Percentiles rank a stretch among this genome's conserved stretches.
These are phyloP conservation scores for Drosophila flavopinicola DNA, from an alignment of 2,888 invertebrate genomes.

Conservation along the genomic window DNA sequence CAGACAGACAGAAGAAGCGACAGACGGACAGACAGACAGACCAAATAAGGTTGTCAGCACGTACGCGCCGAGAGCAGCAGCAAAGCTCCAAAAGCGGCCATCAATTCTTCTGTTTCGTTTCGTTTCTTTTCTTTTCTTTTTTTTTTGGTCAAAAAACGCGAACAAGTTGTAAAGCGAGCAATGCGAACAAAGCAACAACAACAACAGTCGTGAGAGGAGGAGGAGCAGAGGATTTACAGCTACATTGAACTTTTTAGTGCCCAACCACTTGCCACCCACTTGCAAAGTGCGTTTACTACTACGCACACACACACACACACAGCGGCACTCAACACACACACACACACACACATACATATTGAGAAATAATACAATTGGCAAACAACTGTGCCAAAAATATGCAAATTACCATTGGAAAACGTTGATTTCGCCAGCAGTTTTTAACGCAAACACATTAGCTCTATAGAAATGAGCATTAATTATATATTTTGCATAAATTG, in stretches of 20 bases:
- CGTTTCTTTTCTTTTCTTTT: conserved; percentile 29
- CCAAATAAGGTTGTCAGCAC: conserved; percentile 71
- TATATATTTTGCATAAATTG: conserved; percentile 47
- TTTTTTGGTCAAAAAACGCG: conserved; percentile 76
- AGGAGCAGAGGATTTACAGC: conserved; percentile 66
- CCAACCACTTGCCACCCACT: conserved; percentile 64
- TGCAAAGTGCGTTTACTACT: conserved; percentile 79
- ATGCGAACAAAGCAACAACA: conserved; percentile 64
- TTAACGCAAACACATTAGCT: conserved; percentile 31
- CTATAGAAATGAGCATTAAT: conserved; percentile 58
- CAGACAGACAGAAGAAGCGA: conserved; percentile 32
- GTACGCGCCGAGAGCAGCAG: conserved; percentile 42
- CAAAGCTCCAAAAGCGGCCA: conserved; percentile 63
- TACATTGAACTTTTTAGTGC: conserved; percentile 76
- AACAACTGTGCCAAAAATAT: conserved; percentile 75
- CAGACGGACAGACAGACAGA: conserved; percentile 34
- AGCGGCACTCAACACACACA: conserved; percentile 28
- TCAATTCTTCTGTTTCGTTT: conserved; percentile 56
- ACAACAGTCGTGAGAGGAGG: conserved; percentile 10
- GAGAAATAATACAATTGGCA: conserved; percentile 38
- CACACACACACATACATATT: conserved; percentile 14
- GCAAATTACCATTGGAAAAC: conserved; percentile 74
- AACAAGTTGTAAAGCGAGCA: conserved; percentile 78
- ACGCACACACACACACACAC: conserved; percentile 57
- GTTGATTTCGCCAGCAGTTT: conserved; percentile 42